Conservation (phyloP, 35 echinoderm and acorn worm species). For the Lytechinus variegatus region DNA sequence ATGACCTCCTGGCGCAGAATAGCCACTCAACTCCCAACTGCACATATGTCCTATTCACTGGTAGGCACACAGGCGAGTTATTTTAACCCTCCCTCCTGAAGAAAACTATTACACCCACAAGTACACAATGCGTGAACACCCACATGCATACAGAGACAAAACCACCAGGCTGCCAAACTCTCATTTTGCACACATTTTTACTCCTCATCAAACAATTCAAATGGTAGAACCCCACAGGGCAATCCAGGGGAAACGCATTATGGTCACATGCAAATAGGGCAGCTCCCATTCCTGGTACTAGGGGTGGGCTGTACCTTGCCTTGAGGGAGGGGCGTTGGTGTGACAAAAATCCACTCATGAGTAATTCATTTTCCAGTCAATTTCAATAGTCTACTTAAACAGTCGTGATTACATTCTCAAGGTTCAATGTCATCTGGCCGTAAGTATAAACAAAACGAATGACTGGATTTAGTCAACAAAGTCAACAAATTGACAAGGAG, state of each 20-base stretch:
- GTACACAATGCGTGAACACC: background rate
- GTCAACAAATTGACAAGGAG: too few relatives aligned
- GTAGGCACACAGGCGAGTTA: background rate
- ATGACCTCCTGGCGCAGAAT: background rate
- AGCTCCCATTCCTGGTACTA: constrained; percentile 12
- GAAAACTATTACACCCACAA: background rate
- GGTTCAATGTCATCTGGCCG: background rate
- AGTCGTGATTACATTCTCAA: background rate
- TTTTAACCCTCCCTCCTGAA: constrained; percentile 10
- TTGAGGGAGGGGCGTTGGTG: background rate
- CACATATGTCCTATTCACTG: constrained; percentile 32
- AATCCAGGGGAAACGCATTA: background rate
- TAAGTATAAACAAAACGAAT: too few relatives aligned
- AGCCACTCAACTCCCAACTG: constrained; percentile 22
- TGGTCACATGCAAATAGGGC: constrained; percentile 39
- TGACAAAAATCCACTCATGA: background rate
- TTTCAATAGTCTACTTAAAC: background rate
- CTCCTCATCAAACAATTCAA: constrained; percentile 24
- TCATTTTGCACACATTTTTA: background rate
- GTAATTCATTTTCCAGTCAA: constrained; percentile 13
- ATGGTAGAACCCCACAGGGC: constrained; percentile 43
- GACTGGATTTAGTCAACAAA: too few relatives aligned
- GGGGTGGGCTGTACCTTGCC: constrained; percentile 41
- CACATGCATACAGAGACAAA: constrained; percentile 11
- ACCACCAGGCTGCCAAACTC: background rate